Conservation (phyloP, 2,888 invertebrate genomes). For the Strigamia transsilvanica region DNA sequence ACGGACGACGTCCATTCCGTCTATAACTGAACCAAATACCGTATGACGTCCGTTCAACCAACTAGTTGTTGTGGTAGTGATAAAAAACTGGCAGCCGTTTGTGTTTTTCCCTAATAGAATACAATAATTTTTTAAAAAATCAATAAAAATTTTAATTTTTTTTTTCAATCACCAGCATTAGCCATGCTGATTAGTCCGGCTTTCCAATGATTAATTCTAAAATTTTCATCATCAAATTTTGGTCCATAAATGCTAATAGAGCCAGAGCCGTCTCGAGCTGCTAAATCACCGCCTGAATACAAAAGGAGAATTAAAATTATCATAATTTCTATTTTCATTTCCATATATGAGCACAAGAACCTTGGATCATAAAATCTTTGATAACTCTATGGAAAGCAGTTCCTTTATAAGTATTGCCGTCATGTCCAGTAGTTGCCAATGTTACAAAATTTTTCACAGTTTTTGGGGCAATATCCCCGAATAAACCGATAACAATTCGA, state of each 20-base stretch:
- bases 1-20: conserved; percentile 75
- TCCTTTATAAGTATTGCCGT: conserved; percentile 72
- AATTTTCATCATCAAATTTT: conserved; percentile 86
- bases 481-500: conserved; percentile 84
- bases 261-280: conserved; percentile 51
- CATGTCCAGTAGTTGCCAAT: conserved; percentile 77
- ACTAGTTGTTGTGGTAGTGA: conserved; percentile 84
- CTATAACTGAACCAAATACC: conserved; percentile 79
- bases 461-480: conserved; percentile 85
- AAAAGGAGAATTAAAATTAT: background rate
- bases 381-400: conserved; percentile 85
- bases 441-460: conserved; percentile 86
- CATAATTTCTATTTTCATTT: background rate
- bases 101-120: conserved; percentile 75
- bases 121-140: background rate
- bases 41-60: conserved; percentile 91
- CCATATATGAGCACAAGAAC: conserved; percentile 64
- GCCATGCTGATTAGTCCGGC: conserved; percentile 93
- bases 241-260: conserved; percentile 80
- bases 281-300: conserved; percentile 80
- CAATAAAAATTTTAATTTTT: background rate
- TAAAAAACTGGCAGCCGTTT: conserved; percentile 96
- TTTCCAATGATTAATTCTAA: conserved; percentile 78
- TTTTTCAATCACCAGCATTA: conserved; percentile 68
- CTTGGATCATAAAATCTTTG: conserved; percentile 91